Evolutionary conservation across 2,113 vertebrate genomes (phyloP).

Genomic region (Tupaia chinensis): DNA sequence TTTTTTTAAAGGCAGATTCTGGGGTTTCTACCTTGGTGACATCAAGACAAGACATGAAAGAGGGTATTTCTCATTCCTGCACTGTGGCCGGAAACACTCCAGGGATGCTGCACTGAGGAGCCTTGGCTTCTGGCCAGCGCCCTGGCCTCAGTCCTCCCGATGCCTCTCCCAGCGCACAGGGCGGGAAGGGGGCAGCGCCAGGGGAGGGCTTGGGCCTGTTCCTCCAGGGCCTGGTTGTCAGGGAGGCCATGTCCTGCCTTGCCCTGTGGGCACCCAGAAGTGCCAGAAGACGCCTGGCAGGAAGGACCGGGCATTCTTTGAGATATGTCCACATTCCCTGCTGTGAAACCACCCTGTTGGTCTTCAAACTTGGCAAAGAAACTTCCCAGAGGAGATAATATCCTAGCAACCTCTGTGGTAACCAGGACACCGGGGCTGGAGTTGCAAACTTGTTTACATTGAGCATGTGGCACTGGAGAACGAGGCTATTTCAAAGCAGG

Average conservation of each 20-base stretch:
- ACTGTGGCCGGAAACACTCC: background rate
- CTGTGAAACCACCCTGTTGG: slow-evolving; percentile 65
- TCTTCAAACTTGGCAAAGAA: slow-evolving; percentile 69
- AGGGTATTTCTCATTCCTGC: background rate
- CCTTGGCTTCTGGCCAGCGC: background rate
- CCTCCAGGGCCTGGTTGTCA: background rate
- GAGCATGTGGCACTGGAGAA: slow-evolving; percentile 69
- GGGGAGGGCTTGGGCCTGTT: background rate
- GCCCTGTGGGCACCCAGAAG: too few species aligned
- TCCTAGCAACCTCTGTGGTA: slow-evolving; percentile 83
- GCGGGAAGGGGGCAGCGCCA: accelerated
- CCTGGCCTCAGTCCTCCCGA: accelerated
- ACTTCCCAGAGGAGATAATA: slow-evolving; percentile 82
- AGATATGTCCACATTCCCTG: background rate
- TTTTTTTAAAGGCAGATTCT: background rate
- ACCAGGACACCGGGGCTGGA: slow-evolving; percentile 61
- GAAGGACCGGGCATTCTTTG: slow-evolving; percentile 65
- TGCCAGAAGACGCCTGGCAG: slow-evolving; percentile 47
- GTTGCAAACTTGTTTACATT: slow-evolving; percentile 82
- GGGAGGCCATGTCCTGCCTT: background rate
- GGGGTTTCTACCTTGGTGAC: background rate
- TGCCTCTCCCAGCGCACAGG: background rate
- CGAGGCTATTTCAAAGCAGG: slow-evolving; percentile 64
- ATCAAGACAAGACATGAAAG: background rate
- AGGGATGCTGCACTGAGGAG: accelerated